These are phyloP conservation scores for Cataglyphis hispanica DNA, from an alignment of 1,140 invertebrate genomes.

Conservation along the genomic window DNA sequence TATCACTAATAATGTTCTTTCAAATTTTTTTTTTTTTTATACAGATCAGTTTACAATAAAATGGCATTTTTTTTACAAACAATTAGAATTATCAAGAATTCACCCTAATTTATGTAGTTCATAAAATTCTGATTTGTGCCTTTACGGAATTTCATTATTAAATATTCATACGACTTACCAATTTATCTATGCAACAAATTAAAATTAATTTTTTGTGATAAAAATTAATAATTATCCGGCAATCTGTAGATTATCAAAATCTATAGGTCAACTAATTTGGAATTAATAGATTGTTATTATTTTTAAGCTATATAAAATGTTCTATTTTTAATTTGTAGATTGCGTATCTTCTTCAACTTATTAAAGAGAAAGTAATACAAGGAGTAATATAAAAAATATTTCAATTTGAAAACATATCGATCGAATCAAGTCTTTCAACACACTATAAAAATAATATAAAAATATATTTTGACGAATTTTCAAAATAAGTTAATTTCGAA, in stretches of 20 bases:
- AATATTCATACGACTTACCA: slow-evolving; percentile 10
- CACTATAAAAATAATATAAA: no score
- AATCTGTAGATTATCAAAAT: not conserved
- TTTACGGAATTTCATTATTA: not conserved
- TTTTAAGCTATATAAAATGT: not conserved
- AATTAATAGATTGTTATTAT: not conserved
- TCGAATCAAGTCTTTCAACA: not conserved
- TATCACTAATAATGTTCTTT: not conserved
- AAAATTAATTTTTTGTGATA: not conserved
- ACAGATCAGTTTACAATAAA: slow-evolving; percentile 5
- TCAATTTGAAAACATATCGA: not conserved
- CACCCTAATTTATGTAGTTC: not conserved
- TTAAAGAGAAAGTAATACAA: not conserved
- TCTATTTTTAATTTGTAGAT: not conserved
- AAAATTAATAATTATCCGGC: slow-evolving; percentile 18
- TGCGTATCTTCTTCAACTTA: not conserved
- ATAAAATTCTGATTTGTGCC: not conserved
- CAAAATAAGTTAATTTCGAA: not conserved
- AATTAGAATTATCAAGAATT: not conserved
- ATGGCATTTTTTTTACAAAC: not conserved
- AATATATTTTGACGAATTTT: not conserved
- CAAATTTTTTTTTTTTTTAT: not conserved
- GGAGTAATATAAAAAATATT: not conserved
- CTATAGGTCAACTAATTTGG: not conserved
- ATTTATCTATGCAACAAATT: not conserved